Conservation (phyloP, 2,888 invertebrate species). For the Electrophaes corylata region DNA sequence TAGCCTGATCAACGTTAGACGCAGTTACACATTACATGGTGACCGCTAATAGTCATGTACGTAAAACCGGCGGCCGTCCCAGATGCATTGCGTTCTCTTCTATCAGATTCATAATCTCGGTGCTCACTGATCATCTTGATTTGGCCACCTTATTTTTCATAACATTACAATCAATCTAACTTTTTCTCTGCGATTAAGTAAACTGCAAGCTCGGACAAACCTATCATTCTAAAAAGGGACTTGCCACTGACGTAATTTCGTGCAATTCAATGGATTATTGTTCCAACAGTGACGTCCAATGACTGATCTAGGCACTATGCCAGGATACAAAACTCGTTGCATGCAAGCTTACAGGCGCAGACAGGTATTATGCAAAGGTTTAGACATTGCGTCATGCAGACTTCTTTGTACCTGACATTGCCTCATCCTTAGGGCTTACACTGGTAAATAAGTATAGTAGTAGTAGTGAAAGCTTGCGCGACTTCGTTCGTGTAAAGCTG, state of each 20-base stretch:
- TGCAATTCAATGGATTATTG: constrained; percentile 22
- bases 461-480: too few relatives aligned
- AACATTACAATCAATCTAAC: too few relatives aligned
- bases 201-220: not conserved
- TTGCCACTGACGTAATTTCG: constrained; percentile 12
- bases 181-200: too few relatives aligned
- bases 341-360: constrained; percentile 9
- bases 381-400: constrained; percentile 1
- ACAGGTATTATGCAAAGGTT: constrained; percentile 1
- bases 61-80: too few relatives aligned
- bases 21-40: too few relatives aligned
- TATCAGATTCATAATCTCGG: not conserved
- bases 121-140: too few relatives aligned
- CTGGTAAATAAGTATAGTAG: too few relatives aligned
- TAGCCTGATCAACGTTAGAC: too few relatives aligned
- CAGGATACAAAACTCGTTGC: constrained; percentile 9
- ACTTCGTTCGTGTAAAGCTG: too few relatives aligned
- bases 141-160: not conserved
- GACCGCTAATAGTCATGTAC: too few relatives aligned
- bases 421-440: not conserved
- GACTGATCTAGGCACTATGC: constrained; percentile 22
- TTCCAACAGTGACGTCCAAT: constrained; percentile 15
- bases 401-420: not conserved
- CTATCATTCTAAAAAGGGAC: not conserved
- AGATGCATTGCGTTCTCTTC: not conserved